phyloP scores from a whole-genome alignment of 2,888 invertebrate genomes.

The Dioctria linearis region DNA sequence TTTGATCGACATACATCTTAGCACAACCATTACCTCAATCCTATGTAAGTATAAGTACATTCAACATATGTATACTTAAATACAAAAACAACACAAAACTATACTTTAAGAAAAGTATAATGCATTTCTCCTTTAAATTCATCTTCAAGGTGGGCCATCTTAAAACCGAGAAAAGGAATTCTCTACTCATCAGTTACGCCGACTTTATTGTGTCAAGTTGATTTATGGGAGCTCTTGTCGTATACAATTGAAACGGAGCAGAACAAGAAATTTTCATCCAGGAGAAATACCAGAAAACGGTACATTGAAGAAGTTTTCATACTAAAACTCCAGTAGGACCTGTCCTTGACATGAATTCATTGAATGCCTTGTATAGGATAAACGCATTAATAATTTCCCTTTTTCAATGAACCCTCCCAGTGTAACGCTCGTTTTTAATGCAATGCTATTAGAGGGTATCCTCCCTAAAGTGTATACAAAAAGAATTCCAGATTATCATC shows the following conservation, averaged over 20 bases:
- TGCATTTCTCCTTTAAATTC: too few species aligned
- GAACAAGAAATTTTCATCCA: conserved; percentile 50
- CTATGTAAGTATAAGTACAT: too few species aligned
- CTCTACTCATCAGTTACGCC: conserved; percentile 57
- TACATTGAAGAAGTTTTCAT: conserved; percentile 37
- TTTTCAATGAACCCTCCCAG: conserved; percentile 50
- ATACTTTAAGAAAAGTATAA: too few species aligned
- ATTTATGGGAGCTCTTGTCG: conserved; percentile 56
- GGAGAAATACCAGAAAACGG: conserved; percentile 34
- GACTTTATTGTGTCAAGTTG: conserved; percentile 58
- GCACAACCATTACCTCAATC: too few species aligned
- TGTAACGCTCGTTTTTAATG: conserved; percentile 27
- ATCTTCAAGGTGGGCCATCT: neutral
- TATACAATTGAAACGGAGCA: conserved; percentile 56
- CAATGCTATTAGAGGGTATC: neutral
- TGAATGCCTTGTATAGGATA: conserved; percentile 51
- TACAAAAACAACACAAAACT: too few species aligned
- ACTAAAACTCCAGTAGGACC: conserved; percentile 16
- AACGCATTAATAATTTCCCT: conserved; percentile 56
- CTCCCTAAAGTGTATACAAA: conserved; percentile 33
- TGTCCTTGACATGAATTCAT: conserved; percentile 55
- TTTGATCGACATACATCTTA: too few species aligned
- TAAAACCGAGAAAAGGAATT: conserved; percentile 43
- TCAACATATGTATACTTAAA: too few species aligned
- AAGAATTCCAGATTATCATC: conserved; percentile 56